phyloP scores from a whole-genome alignment of 2,113 vertebrate species.

The Ctenodactylus gundi region DNA sequence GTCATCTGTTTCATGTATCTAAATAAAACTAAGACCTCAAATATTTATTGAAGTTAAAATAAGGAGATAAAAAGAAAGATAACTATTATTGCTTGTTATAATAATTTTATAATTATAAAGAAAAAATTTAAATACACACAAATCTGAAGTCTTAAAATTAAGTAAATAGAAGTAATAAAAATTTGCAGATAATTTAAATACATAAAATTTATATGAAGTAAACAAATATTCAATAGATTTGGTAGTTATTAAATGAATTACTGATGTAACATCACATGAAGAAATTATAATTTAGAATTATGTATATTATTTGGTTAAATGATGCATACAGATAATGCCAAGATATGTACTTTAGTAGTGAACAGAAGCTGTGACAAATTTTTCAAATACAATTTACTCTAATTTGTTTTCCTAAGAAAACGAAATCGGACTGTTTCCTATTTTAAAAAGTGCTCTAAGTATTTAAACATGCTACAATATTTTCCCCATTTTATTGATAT shows the following conservation, averaged over 20 bases:
- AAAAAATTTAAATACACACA: not conserved
- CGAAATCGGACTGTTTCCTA: not conserved
- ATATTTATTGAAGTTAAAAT: not conserved
- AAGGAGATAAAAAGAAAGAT: not conserved
- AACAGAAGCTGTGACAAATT: not conserved
- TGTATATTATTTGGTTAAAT: not conserved
- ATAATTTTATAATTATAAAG: constrained; percentile 11
- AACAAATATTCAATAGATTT: not conserved
- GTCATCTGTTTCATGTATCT: not conserved
- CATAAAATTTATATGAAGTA: not conserved
- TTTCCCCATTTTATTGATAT: no score
- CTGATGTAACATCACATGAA: not conserved
- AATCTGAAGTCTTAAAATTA: not conserved
- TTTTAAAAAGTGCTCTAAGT: not conserved
- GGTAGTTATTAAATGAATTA: not conserved
- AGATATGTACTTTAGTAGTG: not conserved
- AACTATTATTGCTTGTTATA: not conserved
- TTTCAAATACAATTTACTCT: not conserved
- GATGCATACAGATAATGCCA: not conserved
- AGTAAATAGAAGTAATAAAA: not conserved
- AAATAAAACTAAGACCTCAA: not conserved
- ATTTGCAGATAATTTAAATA: not conserved
- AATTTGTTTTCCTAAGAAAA: constrained; percentile 18
- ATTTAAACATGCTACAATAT: not conserved
- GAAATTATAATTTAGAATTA: not conserved